Evolutionary conservation across 2,797 vertebrate genomes (phyloP).

Genomic region (Falco peregrinus): DNA sequence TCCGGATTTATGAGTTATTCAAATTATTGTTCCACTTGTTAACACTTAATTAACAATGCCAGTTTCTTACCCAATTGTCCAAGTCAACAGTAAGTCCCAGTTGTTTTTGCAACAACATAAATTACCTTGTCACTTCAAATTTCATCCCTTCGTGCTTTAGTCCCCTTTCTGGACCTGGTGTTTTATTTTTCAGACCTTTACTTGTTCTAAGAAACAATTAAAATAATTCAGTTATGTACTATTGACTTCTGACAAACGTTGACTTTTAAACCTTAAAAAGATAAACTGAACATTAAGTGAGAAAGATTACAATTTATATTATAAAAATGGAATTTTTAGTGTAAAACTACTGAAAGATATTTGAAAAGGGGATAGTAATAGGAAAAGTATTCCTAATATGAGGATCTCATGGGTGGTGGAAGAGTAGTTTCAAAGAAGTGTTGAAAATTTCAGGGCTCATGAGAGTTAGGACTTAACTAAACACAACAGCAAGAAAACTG

Average conservation of each 20-base stretch:
- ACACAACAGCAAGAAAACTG: background rate
- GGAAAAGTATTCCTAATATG: background rate
- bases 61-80: background rate
- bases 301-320: background rate
- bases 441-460: background rate
- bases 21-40: background rate
- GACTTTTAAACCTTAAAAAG: background rate
- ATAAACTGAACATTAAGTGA: background rate
- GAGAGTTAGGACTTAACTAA: background rate
- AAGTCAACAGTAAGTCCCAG: background rate
- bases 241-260: background rate
- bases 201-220: background rate
- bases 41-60: background rate
- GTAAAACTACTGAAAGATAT: background rate
- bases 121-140: background rate
- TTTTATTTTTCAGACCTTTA: background rate
- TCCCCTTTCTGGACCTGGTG: background rate
- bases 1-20: background rate
- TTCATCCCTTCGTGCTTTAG: background rate
- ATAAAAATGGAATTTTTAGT: background rate
- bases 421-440: background rate
- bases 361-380: background rate
- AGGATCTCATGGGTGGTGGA: background rate
- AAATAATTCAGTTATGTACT: background rate
- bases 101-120: slow-evolving; percentile 7